Conservation (phyloP, 2,888 invertebrate species). For the Diploptera punctata region DNA sequence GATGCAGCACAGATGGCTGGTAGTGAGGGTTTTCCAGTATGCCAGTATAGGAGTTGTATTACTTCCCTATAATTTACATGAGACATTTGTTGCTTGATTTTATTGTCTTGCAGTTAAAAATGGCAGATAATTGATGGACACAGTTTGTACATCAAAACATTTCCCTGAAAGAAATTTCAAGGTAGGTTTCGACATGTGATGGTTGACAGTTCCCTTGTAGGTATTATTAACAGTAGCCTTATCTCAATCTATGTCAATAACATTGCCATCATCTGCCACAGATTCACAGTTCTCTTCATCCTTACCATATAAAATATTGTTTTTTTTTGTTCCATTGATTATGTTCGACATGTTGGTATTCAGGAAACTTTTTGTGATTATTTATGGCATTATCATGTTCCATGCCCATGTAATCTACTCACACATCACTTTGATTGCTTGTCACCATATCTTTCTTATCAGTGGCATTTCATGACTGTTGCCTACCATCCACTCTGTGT, state of each 20-base stretch:
- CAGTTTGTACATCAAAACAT: too few species aligned
- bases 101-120: too few species aligned
- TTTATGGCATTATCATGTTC: conserved; percentile 4
- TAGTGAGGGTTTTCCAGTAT: too few species aligned
- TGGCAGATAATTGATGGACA: too few species aligned
- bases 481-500: conserved; percentile 6
- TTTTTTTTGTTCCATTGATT: not conserved
- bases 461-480: not conserved
- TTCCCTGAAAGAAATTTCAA: too few species aligned
- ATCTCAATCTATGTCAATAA: not conserved
- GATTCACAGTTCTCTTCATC: not conserved
- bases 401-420: not conserved
- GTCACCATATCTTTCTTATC: not conserved
- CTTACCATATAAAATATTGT: not conserved
- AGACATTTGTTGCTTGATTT: too few species aligned
- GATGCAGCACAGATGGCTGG: too few species aligned
- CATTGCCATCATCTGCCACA: too few species aligned
- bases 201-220: not conserved
- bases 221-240: not conserved
- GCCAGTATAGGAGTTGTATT: too few species aligned
- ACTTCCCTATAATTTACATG: too few species aligned
- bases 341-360: not conserved
- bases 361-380: conserved; percentile 1
- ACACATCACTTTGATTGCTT: not conserved
- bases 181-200: too few species aligned